Conservation (phyloP, 2,797 vertebrate genomes). For the Nyctibius grandis region DNA sequence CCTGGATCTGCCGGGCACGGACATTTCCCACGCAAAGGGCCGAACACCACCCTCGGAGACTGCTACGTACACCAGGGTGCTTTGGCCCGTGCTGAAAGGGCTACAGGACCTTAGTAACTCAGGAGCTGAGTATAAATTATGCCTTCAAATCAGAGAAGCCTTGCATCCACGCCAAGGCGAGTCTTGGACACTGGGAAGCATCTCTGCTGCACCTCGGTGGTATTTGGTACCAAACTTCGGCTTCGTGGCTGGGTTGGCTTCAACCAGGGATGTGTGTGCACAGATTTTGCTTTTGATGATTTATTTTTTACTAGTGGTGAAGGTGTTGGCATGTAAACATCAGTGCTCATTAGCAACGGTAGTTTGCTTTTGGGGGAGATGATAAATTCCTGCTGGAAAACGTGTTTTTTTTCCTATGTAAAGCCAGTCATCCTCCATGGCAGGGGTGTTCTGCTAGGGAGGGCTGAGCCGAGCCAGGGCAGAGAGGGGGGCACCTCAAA, state of each 20-base stretch:
- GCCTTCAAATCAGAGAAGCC: background rate
- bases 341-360: rapidly evolving
- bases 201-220: background rate
- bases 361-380: background rate
- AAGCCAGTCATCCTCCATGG: background rate
- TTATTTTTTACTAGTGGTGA: background rate
- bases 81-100: background rate
- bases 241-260: background rate
- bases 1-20: rapidly evolving
- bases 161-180: background rate
- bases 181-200: background rate
- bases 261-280: background rate
- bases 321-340: background rate
- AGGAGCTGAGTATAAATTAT: background rate
- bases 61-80: rapidly evolving
- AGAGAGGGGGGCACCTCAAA: background rate
- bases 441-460: background rate
- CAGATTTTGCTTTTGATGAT: background rate
- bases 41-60: background rate
- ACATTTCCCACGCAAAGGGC: background rate
- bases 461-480: background rate
- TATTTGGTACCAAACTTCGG: background rate
- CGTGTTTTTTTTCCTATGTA: rapidly evolving
- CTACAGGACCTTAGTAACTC: background rate
- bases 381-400: background rate